Evolutionary conservation across 2,797 vertebrate species (phyloP).

Genomic region (Otolemur crassicaudatus): DNA sequence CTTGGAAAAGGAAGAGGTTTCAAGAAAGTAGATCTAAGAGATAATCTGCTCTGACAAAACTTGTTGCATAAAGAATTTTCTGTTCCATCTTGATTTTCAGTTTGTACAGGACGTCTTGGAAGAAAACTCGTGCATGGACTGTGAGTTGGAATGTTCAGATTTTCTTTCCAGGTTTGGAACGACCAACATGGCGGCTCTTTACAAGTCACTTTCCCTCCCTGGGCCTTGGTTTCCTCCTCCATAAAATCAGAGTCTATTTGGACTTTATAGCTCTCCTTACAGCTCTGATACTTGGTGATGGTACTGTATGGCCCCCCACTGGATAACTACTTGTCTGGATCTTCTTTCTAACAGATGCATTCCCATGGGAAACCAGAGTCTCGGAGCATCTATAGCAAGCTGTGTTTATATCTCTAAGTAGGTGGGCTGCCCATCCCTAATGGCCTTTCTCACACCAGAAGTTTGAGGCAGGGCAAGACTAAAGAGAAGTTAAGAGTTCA

Average conservation of each 20-base stretch:
- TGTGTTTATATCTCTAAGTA: background rate
- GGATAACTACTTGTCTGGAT: background rate
- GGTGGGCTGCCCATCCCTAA: background rate
- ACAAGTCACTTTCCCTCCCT: background rate
- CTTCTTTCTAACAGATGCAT: background rate
- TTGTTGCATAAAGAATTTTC: conserved; percentile 28
- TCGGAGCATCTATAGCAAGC: background rate
- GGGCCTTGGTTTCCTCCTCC: conserved; percentile 41
- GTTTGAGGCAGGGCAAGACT: background rate
- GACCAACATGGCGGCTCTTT: background rate
- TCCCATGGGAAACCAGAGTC: background rate
- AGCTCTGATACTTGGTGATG: background rate
- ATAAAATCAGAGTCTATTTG: background rate
- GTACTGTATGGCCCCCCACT: background rate
- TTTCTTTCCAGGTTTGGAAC: background rate
- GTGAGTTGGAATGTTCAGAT: background rate
- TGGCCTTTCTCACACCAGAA: background rate
- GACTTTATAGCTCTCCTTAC: background rate
- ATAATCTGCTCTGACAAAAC: conserved; percentile 9
- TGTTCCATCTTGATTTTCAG: background rate
- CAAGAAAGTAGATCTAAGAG: conserved; percentile 37
- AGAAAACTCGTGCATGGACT: background rate
- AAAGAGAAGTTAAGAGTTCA: background rate
- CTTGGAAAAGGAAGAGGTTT: conserved; percentile 23
- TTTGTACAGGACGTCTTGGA: background rate